These are phyloP conservation scores for Nemoura dubitans DNA, from an alignment of 2,888 invertebrate species.

Conservation along the genomic window DNA sequence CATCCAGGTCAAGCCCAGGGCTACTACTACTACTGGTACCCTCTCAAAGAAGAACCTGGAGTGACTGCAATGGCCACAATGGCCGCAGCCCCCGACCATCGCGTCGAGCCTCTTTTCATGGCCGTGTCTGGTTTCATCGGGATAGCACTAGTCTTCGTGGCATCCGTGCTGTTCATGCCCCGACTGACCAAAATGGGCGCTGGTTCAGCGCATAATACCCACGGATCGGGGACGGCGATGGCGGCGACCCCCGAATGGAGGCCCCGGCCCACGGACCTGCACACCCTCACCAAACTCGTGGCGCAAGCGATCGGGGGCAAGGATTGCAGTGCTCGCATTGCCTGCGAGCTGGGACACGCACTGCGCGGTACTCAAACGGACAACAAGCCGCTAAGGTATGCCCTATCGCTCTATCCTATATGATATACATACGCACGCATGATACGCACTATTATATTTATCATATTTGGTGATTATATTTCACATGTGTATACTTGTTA, in stretches of 20 bases:
- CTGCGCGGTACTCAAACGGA: conserved; percentile 54
- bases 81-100: conserved; percentile 57
- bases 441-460: too few species aligned
- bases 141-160: conserved; percentile 65
- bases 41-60: conserved; percentile 57
- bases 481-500: too few species aligned
- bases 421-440: too few species aligned
- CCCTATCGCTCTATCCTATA: too few species aligned
- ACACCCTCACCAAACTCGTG: conserved; percentile 59
- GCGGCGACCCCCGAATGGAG: conserved; percentile 46
- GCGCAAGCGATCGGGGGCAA: conserved; percentile 62
- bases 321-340: conserved; percentile 61
- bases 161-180: conserved; percentile 64
- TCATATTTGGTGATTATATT: too few species aligned
- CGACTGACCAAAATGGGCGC: conserved; percentile 56
- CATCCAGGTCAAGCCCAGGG: conserved; percentile 54
- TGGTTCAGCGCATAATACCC: conserved; percentile 28
- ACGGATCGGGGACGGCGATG: conserved; percentile 54
- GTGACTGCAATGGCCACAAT: conserved; percentile 52
- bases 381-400: conserved; percentile 54
- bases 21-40: conserved; percentile 66
- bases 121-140: conserved; percentile 68
- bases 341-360: conserved; percentile 62
- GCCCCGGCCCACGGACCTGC: conserved; percentile 57
- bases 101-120: conserved; percentile 65